These are phyloP conservation scores for Chironex yamaguchii DNA, from an alignment of 30 jellyfish, hydroid and myxozoan species.

Conservation along the genomic window DNA sequence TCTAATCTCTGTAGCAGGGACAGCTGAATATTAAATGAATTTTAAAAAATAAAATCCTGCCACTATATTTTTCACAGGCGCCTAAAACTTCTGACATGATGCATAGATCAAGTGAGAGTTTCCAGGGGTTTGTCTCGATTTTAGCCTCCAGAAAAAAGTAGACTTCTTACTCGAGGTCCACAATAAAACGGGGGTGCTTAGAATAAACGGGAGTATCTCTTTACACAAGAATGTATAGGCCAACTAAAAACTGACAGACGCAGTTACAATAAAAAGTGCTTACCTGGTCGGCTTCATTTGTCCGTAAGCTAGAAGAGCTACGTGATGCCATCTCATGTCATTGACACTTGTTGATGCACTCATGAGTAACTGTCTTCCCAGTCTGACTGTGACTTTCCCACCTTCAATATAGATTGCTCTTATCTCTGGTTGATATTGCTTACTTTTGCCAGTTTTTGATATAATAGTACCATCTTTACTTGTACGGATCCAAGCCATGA, in stretches of 20 bases:
- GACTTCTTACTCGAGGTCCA: too few species aligned
- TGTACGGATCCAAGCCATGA: constrained; percentile 70
- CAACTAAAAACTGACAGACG: too few species aligned
- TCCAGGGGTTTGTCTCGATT: not conserved
- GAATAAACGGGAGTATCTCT: not conserved
- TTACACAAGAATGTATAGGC: not conserved
- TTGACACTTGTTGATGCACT: constrained; percentile 29
- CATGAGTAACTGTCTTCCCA: constrained; percentile 50
- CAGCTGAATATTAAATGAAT: too few species aligned
- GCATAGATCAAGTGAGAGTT: not conserved
- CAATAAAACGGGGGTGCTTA: not conserved
- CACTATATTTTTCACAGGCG: too few species aligned
- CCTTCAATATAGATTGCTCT: constrained; percentile 61
- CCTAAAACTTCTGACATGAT: too few species aligned
- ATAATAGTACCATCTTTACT: constrained; percentile 66
- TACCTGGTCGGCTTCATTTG: constrained; percentile 52
- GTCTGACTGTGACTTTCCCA: constrained; percentile 65
- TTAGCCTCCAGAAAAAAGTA: too few species aligned
- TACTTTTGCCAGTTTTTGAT: constrained; percentile 44
- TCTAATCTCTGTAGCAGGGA: too few species aligned
- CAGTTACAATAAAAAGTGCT: constrained; percentile 9
- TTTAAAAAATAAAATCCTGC: too few species aligned
- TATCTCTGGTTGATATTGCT: constrained; percentile 16
- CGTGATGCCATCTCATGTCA: constrained; percentile 76
- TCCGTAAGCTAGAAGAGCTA: constrained; percentile 49